phyloP scores from a whole-genome alignment of 2,797 vertebrate species.

The Gallinago stenura region DNA sequence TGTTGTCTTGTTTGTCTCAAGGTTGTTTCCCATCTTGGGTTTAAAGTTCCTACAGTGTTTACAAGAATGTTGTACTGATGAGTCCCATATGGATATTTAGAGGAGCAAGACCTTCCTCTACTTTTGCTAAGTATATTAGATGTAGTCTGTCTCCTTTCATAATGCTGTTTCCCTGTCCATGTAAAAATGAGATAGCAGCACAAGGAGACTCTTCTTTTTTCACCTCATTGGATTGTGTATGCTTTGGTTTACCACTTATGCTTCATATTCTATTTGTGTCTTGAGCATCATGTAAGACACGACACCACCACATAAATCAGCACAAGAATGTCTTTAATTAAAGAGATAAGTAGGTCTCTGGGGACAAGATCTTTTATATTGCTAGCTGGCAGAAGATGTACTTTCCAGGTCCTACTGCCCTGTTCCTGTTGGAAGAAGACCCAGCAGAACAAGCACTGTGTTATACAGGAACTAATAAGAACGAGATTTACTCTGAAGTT shows the following conservation, averaged over 20 bases:
- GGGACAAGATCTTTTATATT: not conserved
- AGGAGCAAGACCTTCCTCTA: not conserved
- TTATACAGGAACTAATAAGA: conserved; percentile 20
- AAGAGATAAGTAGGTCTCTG: conserved; percentile 7
- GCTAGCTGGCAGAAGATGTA: not conserved
- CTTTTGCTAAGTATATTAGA: not conserved
- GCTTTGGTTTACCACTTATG: not conserved
- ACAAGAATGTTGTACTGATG: not conserved
- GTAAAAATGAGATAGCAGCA: not conserved
- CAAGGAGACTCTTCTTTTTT: not conserved
- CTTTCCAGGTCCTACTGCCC: not conserved
- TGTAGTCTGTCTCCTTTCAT: not conserved
- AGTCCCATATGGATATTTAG: not conserved
- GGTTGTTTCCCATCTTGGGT: not conserved
- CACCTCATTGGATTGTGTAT: not conserved
- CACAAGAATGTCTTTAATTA: not conserved
- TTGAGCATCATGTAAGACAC: not conserved
- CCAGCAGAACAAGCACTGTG: not conserved
- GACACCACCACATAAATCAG: not conserved
- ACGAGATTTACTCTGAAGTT: not conserved
- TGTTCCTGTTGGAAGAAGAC: conserved; percentile 15
- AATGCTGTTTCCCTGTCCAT: not conserved
- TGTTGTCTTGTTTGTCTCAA: not conserved
- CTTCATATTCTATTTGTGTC: not conserved
- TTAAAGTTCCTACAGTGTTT: not conserved